Evolutionary conservation across 2,888 invertebrate genomes (phyloP).

Genomic region (Amaurobius ferox): DNA sequence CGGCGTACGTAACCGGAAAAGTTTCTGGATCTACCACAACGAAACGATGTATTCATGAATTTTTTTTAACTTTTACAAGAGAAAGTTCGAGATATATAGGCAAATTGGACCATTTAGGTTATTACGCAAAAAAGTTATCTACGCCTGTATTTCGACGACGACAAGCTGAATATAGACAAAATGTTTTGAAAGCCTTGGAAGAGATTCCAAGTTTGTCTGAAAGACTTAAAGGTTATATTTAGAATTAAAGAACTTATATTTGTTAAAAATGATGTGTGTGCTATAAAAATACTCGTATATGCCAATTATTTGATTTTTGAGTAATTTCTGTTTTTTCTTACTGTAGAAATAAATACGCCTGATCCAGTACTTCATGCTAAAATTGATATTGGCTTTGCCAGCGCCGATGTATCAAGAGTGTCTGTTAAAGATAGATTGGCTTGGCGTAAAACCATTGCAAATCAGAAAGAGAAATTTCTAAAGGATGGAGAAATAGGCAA

Average conservation of each 20-base stretch:
- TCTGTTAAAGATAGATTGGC: conserved; percentile 29
- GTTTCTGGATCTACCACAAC: conserved; percentile 14
- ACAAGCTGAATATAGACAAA: conserved; percentile 20
- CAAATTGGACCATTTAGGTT: conserved; percentile 10
- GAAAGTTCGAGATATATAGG: conserved; percentile 23
- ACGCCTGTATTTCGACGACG: conserved; percentile 23
- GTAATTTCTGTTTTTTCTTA: conserved; percentile 74
- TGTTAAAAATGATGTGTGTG: no score
- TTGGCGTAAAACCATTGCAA: conserved; percentile 32
- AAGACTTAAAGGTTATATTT: conserved; percentile 39
- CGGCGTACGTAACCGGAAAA: conserved; percentile 38
- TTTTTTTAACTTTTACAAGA: conserved; percentile 34
- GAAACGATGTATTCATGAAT: conserved; percentile 28
- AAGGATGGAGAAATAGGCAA: background rate
- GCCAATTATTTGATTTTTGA: no score
- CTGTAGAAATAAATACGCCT: conserved; percentile 79
- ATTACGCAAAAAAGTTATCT: conserved; percentile 25
- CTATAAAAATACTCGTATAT: no score
- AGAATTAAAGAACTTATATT: no score
- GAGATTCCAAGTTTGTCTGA: conserved; percentile 43
- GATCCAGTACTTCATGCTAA: conserved; percentile 81
- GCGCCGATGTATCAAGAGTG: background rate
- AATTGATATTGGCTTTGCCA: conserved; percentile 83
- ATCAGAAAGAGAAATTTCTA: background rate
- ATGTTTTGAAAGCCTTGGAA: conserved; percentile 48